These are phyloP conservation scores for Phenganax stokvisi DNA, from an alignment of 92 coral and sea anemone species.

Conservation along the genomic window DNA sequence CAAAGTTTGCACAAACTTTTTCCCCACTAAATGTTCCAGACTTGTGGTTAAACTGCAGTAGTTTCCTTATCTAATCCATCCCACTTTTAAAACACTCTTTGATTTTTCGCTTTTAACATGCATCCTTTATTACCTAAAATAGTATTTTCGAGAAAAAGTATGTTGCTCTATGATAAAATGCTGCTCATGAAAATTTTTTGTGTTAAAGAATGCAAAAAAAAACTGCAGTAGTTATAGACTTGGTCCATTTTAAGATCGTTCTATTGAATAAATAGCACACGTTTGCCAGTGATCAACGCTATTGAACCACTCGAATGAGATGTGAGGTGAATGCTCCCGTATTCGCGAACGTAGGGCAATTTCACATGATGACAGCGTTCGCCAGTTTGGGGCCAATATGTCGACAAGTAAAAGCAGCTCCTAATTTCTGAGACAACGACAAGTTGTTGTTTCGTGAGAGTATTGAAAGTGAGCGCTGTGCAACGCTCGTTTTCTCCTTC, in stretches of 20 bases:
- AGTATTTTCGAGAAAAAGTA: not conserved
- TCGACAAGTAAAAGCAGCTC: not conserved
- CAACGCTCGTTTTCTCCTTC: not conserved
- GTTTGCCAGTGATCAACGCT: no score
- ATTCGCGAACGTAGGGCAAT: not conserved
- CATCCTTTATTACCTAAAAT: no score
- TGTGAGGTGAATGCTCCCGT: not conserved
- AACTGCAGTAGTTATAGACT: not conserved
- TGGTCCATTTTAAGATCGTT: not conserved
- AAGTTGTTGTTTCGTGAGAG: not conserved
- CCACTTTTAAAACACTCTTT: no score
- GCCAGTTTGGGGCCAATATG: not conserved
- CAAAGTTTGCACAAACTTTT: no score
- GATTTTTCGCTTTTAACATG: no score
- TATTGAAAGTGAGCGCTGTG: not conserved
- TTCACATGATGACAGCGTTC: not conserved
- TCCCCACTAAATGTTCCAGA: no score
- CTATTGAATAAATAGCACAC: no score
- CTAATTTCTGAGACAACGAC: no score
- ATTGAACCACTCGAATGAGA: no score
- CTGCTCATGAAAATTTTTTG: not conserved
- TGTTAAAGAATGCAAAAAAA: not conserved
- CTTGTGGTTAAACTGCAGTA: no score
- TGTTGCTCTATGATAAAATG: not conserved
- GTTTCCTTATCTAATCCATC: no score